phyloP scores from a whole-genome alignment of 2,113 vertebrate species.

The Chionodraco myersi region DNA sequence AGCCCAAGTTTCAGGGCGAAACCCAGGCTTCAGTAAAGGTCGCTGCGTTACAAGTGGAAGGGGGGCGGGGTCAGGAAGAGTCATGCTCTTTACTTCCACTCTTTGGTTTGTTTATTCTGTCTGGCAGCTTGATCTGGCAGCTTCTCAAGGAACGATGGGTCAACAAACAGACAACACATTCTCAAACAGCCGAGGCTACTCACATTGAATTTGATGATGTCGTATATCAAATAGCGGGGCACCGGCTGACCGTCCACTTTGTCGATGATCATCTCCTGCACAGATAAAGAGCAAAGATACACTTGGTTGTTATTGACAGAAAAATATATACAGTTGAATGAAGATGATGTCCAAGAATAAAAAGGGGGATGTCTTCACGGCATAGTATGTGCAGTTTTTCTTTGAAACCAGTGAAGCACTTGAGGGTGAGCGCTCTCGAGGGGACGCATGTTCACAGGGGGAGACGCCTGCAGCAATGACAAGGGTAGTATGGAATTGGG shows the following conservation, averaged over 20 bases:
- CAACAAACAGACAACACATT: slow-evolving; percentile 24
- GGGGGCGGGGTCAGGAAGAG: slow-evolving; percentile 6
- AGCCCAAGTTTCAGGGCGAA: not conserved
- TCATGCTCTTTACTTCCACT: not conserved
- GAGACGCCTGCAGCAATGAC: slow-evolving; percentile 39
- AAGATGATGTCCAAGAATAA: not conserved
- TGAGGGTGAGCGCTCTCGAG: slow-evolving; percentile 28
- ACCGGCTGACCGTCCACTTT: slow-evolving; percentile 96
- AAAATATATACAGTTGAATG: not conserved
- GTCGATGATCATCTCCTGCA: slow-evolving; percentile 99
- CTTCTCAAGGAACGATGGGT: slow-evolving; percentile 19
- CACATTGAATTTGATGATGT: slow-evolving; percentile 98
- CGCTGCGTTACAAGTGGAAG: no score
- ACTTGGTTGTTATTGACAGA: not conserved
- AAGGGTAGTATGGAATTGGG: slow-evolving; percentile 22
- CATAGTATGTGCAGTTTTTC: not conserved
- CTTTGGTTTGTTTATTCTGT: slow-evolving; percentile 1
- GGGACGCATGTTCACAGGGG: slow-evolving; percentile 35
- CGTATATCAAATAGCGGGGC: slow-evolving; percentile 98
- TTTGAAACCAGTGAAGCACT: not conserved
- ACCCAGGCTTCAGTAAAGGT: slow-evolving; percentile 21
- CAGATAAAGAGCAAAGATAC: slow-evolving; percentile 60
- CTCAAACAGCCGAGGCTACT: slow-evolving; percentile 79
- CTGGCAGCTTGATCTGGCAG: slow-evolving; percentile 12
- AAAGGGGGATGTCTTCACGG: not conserved